phyloP scores from a whole-genome alignment of 2,797 vertebrate species.

The Crypturellus tataupa region DNA sequence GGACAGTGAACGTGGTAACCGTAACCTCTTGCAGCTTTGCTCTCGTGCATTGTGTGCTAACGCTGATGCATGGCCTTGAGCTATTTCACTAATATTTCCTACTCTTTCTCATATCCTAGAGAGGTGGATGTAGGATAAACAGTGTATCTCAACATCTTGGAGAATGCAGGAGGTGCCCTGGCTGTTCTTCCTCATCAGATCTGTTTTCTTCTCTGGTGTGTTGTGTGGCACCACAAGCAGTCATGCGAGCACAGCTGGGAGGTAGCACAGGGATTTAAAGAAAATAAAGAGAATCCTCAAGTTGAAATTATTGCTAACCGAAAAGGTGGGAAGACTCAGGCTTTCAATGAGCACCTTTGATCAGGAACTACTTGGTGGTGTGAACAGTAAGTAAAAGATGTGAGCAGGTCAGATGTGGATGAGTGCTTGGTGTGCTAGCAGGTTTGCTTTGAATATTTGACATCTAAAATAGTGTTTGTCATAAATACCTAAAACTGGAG shows the following conservation, averaged over 20 bases:
- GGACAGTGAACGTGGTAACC: not conserved
- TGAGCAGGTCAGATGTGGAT: not conserved
- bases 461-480: not conserved
- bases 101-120: accelerated
- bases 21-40: not conserved
- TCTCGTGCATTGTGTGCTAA: accelerated
- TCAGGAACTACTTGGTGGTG: not conserved
- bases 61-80: not conserved
- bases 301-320: accelerated
- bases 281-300: not conserved
- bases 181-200: not conserved
- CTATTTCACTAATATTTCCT: not conserved
- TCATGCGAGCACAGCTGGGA: accelerated
- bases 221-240: accelerated
- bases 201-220: accelerated
- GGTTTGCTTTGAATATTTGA: not conserved
- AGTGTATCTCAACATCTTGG: accelerated
- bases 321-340: not conserved
- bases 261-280: not conserved
- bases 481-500: not conserved
- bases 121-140: accelerated
- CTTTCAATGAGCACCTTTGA: not conserved
- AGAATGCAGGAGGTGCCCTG: accelerated
- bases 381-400: accelerated
- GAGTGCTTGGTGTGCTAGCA: not conserved